Conservation (phyloP, 2,797 vertebrate species). For the Dromococcyx pavoninus region DNA sequence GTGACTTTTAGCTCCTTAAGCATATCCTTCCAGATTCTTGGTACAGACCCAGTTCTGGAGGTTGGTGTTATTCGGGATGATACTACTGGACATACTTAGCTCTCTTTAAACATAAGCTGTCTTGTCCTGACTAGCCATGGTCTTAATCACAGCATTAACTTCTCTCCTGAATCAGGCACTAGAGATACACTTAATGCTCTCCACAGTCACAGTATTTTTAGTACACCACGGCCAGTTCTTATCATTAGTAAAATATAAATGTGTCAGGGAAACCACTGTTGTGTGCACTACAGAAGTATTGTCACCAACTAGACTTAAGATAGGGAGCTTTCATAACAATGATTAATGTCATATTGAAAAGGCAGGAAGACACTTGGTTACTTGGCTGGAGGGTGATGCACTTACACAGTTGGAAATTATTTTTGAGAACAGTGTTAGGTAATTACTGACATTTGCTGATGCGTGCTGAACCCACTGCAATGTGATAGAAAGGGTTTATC, state of each 20-base stretch:
- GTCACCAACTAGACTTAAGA: not conserved
- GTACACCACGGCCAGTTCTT: not conserved
- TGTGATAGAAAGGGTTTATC: not conserved
- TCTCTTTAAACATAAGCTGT: slow-evolving; percentile 50
- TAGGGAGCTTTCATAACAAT: not conserved
- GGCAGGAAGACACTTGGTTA: not conserved
- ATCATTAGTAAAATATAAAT: not conserved
- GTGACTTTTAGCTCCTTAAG: not conserved
- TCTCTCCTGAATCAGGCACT: slow-evolving; percentile 21
- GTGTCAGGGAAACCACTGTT: not conserved
- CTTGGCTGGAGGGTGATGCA: not conserved
- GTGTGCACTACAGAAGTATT: not conserved
- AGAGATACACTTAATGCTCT: slow-evolving; percentile 52
- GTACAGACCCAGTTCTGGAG: not conserved
- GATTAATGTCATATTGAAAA: not conserved
- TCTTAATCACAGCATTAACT: slow-evolving; percentile 59
- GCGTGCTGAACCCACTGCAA: not conserved
- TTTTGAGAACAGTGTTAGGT: not conserved
- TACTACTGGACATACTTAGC: slow-evolving; percentile 20
- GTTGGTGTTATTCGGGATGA: not conserved
- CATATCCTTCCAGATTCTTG: not conserved
- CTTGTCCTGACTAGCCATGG: slow-evolving; percentile 49
- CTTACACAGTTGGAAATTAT: not conserved
- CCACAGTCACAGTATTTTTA: slow-evolving; percentile 33
- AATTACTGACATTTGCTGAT: not conserved